Evolutionary conservation across 2,797 vertebrate genomes (phyloP), one percentile per base, ranked within the genome.

Genomic region (Trematomus bernacchii): DNA sequence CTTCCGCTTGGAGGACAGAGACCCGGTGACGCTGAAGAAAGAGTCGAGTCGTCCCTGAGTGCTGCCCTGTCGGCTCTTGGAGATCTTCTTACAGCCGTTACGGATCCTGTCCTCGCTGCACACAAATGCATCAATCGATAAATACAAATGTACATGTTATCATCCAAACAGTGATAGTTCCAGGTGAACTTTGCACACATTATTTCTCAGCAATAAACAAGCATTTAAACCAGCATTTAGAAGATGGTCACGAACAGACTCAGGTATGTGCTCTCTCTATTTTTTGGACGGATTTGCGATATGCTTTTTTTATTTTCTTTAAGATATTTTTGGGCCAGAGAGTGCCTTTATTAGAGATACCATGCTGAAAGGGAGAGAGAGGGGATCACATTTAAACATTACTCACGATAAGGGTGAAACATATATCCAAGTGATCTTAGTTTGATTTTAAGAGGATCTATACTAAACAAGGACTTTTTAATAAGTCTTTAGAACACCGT

Each of bases 1-100:
- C 94, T 99, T 99, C 61, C 97, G 96, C 84, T 99, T 99, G 0
- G 98, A 99, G 0, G 97, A 99, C 54, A 99, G 95, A 0, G 97
- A 99, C 6, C 98, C 98, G 0, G 98, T 99, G 79, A 99, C 94
- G 14, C 95, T 96, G 92, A 99, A 99, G 94, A 99, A 99, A 10
- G 98, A 96, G 9, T 99, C 98, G 19, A 99, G 93, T 4, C 98
- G 93, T 54, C 97, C 98, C 84, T 99, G 98, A 0, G 97, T 99
- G 94, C 97, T 99, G 13, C 97, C 97, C 84, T 98, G 97, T 21
- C 98, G 92, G 88, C 98, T 98, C 91, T 97, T 99, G 73, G 90
- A 44, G 9, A 99, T 96, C 89, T 98, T 96, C 92, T 93, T 96
- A 80, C 95, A 94, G 18, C 97, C 98, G 0, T 96, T 97, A 33